Base-by-base conservation (phyloP, 2,113 vertebrate species). In the Halichoerus grypus region DNA sequence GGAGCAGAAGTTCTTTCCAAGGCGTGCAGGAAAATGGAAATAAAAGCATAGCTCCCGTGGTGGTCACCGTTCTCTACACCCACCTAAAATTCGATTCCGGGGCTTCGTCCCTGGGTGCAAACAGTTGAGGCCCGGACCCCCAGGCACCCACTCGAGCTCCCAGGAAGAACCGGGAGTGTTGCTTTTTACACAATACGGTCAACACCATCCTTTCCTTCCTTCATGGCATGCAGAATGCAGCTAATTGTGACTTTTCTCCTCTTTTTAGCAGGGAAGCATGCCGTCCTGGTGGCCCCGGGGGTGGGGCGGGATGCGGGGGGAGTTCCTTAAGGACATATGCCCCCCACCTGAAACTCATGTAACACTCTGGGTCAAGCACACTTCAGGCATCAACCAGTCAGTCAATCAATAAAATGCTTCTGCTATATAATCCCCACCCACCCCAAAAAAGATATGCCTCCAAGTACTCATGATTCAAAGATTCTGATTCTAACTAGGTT, bases 11-110 rank as follows among this genome's bases (percentile, higher is more conserved):
- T 39, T 31, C 18, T 31, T 36, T 5, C 18, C 22, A 24, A 18
- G 2, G 5, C 1, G 1, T 39, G 12, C 4, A 31, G 49, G 36
- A 8, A 72, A 21, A 26, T 5, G 31, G 16, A 51, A n/a, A 49
- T 67, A 1, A n/a, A n/a, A n/a, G 5, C 21, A 11, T 1, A 21
- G 15, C 21, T 36, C 16, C 1, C 3, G 0, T 4, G 6, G 10
- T 4, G 18, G n/a, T 4, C 24, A 2, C 33, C 8, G 1, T 7
- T 15, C 22, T 7, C 22, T 39, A 7, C 4, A 10, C 13, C 31
- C 0, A 13, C 16, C 22, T 26, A 11, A 36, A 86, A 36, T 53
- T 18, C 16, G 13, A 22, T 24, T 16, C 22, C 14, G 21, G 14
- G 46, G 63, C 14, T 71, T 53, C 2, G 22, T n/a, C n/a, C n/a